Base-by-base conservation (phyloP, 2,888 invertebrate species). In the Cataglyphis cursor region DNA sequence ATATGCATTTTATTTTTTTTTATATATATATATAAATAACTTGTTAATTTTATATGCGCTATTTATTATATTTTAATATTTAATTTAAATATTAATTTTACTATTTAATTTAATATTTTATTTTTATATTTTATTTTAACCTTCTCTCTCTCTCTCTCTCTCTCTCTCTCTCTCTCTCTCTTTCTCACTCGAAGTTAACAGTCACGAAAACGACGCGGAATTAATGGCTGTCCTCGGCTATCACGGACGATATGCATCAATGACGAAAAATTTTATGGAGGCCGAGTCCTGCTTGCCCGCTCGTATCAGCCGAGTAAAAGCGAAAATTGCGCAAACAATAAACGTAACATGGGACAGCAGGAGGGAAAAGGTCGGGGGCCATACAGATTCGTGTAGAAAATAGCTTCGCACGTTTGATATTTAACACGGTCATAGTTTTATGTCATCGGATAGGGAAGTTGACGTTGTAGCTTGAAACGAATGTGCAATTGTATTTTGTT, bases 361-460 rank as follows among this genome's bases (percentile, higher is more conserved):
- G n/a, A 62, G 35, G 21, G 44, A 72, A 84, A 64, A 41, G 65
- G 54, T 41, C 28, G 64, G 24, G 9, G 6, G n/a, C 15, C 18
- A 15, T n/a, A 51, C 64, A 54, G 57, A 65, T 48, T 48, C 44
- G 59, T 64, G 78, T 35, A 57, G 51, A 38, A 68, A 80, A 44
- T 28, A 44, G 48, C 24, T 57, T 21, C 72, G 48, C 62, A 28
- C 35, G 81, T 84, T 76, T 59, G 44, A 81, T 66, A 76, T 81
- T n/a, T 65, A 70, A 81, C 62, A 78, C 57, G 76, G 38, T 82
- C 75, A 83, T 38, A 74, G 64, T 64, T 48, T 61, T 76, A 75
- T 73, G 85, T 82, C 82, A 59, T 62, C 80, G 68, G 54, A 80
- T 70, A 65, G 41, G 44, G 18, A 73, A 65, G 70, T 74, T 73